Evolutionary conservation across 1,140 invertebrate genomes (phyloP), one percentile per base, ranked within the genome.

Genomic region (Drosophila truncata): DNA sequence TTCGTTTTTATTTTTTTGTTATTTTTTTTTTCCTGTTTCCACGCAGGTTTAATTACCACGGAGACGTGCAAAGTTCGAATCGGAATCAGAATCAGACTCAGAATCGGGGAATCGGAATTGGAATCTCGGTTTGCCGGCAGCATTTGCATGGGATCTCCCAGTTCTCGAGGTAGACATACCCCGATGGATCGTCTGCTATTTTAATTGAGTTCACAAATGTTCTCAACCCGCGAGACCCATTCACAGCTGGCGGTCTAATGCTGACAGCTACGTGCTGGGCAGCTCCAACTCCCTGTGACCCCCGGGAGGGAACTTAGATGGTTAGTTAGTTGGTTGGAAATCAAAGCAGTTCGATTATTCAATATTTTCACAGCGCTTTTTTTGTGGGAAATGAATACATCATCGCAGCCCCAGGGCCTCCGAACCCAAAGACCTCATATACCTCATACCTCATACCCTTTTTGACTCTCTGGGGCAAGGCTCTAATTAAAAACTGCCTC

Each of bases 161-260:
- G 46, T 8, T 23, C 18, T 37, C 52, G 27, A 25, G 62, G 57
- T 62, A 57, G 39, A 46, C 64, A 54, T 55, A 54, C 50, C 50
- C 70, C n/a, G n/a, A 39, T 65, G 74, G 58, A 69, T 78, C 77
- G 77, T 88, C 84, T 84, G 78, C 84, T 90, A 84, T 88, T 88
- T 88, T 88, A 88, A 88, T 88, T 88, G 84, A 88, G 84, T 88
- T 88, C 84, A 90, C 84, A 88, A 88, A 86, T 67, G 74, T 64
- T 72, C 54, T 66, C 25, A 80, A 67, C 69, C 69, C 74, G 64
- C 78, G 64, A 75, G 58, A 80, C 71, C 76, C 65, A 37, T 58
- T 55, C 73, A 47, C 75, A 77, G 64, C 84, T 80, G 83, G 83
- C 80, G 58, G 54, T 46, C 41, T 66, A 46, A 67, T 65, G 84